These are phyloP conservation scores for Polyommatus icarus DNA, from an alignment of 2,888 invertebrate species.

Conservation along the genomic window DNA sequence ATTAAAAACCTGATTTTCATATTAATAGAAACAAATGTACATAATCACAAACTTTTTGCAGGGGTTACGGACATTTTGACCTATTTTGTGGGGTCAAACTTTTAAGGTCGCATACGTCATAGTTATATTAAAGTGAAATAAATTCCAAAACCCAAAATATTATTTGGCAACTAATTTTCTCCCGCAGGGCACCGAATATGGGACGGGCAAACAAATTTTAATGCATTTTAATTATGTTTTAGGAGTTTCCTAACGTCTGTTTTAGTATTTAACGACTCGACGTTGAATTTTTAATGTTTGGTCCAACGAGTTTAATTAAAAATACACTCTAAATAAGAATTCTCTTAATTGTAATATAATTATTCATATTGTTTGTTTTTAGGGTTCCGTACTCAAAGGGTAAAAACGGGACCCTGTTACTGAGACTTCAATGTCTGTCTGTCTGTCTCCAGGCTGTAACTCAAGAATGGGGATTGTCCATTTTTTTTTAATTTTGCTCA, in stretches of 20 bases:
- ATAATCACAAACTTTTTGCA: background rate
- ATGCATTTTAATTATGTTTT: conserved; percentile 24
- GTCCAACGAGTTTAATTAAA: background rate
- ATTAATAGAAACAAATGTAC: background rate
- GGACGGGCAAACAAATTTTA: conserved; percentile 10
- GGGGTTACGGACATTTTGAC: conserved; percentile 37
- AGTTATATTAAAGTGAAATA: conserved; percentile 11
- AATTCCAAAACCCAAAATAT: conserved; percentile 11
- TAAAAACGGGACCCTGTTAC: no score
- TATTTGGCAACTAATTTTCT: conserved; percentile 19
- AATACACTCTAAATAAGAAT: background rate
- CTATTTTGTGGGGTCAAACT: background rate
- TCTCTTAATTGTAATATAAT: background rate
- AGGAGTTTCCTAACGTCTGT: conserved; percentile 4
- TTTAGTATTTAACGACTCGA: background rate
- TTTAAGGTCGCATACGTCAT: conserved; percentile 24
- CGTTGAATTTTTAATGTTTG: background rate
- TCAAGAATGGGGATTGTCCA: no score
- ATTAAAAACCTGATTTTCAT: no score
- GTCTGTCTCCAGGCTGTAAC: no score
- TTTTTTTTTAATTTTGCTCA: no score
- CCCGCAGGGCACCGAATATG: background rate
- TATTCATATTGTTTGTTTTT: background rate
- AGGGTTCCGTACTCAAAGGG: no score
- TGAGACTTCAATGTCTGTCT: no score